phyloP scores from a whole-genome alignment of 2,797 vertebrate genomes.

The Cossypha polioptera region DNA sequence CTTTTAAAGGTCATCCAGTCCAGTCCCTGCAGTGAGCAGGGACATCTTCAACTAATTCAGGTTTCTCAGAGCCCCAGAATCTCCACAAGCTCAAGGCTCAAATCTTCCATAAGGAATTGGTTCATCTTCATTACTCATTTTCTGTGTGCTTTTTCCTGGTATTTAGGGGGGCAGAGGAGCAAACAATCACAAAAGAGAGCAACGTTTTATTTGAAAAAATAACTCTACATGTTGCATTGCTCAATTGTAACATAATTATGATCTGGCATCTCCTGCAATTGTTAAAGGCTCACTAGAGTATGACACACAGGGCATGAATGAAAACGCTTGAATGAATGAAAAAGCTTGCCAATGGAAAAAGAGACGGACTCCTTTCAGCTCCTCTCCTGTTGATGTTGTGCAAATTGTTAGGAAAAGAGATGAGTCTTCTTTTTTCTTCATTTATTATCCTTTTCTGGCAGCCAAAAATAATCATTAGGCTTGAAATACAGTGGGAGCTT shows the following conservation, averaged over 20 bases:
- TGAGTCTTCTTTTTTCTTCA: not conserved
- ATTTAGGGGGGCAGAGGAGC: not conserved
- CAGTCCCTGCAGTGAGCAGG: not conserved
- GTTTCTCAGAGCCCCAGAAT: not conserved
- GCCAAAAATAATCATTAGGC: not conserved
- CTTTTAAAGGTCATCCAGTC: not conserved
- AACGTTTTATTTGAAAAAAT: not conserved
- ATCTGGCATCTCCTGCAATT: not conserved
- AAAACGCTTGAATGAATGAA: not conserved
- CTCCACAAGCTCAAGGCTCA: not conserved
- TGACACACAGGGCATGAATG: not conserved
- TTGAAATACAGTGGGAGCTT: not conserved
- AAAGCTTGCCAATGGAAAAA: not conserved
- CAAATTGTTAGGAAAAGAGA: not conserved
- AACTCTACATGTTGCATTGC: not conserved
- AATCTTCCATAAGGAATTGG: accelerated
- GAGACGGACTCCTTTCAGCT: not conserved
- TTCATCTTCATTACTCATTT: not conserved
- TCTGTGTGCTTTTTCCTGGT: not conserved
- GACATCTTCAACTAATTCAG: not conserved
- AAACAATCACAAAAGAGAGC: not conserved
- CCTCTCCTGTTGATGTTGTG: not conserved
- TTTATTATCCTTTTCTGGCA: not conserved
- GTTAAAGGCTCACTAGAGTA: not conserved
- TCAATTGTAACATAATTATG: not conserved